A percentile compares a stretch with the other conserved stretches of the same genome.
phyloP scores from a whole-genome alignment of 2,888 invertebrate genomes.

The Chymomyza fuscimana region DNA sequence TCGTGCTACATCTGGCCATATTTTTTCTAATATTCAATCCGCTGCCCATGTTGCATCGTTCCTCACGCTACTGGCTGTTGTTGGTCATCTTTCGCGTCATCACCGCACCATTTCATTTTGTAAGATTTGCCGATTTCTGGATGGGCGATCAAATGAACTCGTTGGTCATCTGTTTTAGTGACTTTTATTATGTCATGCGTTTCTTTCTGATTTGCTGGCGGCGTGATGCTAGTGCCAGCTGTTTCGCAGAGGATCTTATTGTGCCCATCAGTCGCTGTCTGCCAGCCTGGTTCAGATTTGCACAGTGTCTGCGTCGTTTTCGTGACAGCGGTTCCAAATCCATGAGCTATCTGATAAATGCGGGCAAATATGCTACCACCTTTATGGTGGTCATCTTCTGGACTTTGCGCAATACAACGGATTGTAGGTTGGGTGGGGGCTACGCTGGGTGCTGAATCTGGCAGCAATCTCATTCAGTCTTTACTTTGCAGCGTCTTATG shows the following conservation, averaged over 20 bases:
- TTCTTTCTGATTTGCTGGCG: slow-evolving; percentile 84
- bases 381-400: slow-evolving; percentile 94
- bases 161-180: slow-evolving; percentile 90
- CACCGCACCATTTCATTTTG: slow-evolving; percentile 93
- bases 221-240: slow-evolving; percentile 17
- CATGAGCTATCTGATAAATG: slow-evolving; percentile 96
- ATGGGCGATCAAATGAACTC: slow-evolving; percentile 97
- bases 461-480: slow-evolving; percentile 2
- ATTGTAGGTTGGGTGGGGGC: slow-evolving; percentile 80
- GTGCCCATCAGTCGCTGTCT: slow-evolving; percentile 92
- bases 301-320: slow-evolving; percentile 96
- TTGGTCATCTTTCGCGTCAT: slow-evolving; percentile 84
- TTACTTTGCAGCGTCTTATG: slow-evolving; percentile 81
- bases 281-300: slow-evolving; percentile 98
- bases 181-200: slow-evolving; percentile 94
- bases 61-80: slow-evolving; percentile 95
- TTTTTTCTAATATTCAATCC: slow-evolving; percentile 93
- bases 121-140: slow-evolving; percentile 98
- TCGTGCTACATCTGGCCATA: slow-evolving; percentile 85
- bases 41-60: slow-evolving; percentile 91
- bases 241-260: slow-evolving; percentile 84
- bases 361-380: slow-evolving; percentile 97
- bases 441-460: neutral
- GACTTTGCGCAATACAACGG: slow-evolving; percentile 80
- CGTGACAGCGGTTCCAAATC: slow-evolving; percentile 91